A percentile compares a stretch with the other conserved stretches of the same genome.
These are phyloP conservation scores for Scaptomyza montana DNA, from an alignment of 1,140 invertebrate genomes.

Conservation along the genomic window DNA sequence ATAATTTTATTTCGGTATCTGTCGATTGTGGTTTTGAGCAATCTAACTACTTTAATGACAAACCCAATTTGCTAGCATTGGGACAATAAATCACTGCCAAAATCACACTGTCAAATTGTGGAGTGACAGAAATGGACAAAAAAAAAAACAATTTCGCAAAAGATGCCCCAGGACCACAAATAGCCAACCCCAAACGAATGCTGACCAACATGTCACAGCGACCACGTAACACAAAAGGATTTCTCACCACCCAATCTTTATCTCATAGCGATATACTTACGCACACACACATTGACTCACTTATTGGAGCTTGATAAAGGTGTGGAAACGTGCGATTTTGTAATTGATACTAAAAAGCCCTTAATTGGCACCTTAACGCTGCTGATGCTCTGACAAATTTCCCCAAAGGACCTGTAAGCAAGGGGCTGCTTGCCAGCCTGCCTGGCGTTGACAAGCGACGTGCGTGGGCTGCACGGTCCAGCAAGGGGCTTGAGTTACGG, in stretches of 20 bases:
- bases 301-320: conserved; percentile 63
- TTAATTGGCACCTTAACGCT: conserved; percentile 83
- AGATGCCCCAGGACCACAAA: conserved; percentile 17
- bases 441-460: conserved; percentile 64
- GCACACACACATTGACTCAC: conserved; percentile 30
- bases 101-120: conserved; percentile 70
- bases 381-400: conserved; percentile 83
- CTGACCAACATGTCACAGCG: conserved; percentile 67
- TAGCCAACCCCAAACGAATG: conserved; percentile 35
- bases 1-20: conserved; percentile 42
- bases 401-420: conserved; percentile 72
- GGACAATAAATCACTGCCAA: conserved; percentile 72
- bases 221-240: conserved; percentile 38
- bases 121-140: conserved; percentile 54
- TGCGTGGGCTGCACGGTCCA: conserved; percentile 63
- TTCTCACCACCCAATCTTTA: conserved; percentile 5
- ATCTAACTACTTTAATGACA: conserved; percentile 72
- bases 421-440: conserved; percentile 4
- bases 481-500: conserved; percentile 24
- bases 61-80: conserved; percentile 65
- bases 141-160: conserved; percentile 77
- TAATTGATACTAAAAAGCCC: conserved; percentile 84
- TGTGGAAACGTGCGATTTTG: conserved; percentile 82
- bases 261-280: conserved; percentile 28
- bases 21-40: conserved; percentile 56